Percentiles rank a stretch among this genome's conserved stretches.
phyloP scores from a whole-genome alignment of 2,888 invertebrate genomes.

The Hydroisotoma schaefferi region DNA sequence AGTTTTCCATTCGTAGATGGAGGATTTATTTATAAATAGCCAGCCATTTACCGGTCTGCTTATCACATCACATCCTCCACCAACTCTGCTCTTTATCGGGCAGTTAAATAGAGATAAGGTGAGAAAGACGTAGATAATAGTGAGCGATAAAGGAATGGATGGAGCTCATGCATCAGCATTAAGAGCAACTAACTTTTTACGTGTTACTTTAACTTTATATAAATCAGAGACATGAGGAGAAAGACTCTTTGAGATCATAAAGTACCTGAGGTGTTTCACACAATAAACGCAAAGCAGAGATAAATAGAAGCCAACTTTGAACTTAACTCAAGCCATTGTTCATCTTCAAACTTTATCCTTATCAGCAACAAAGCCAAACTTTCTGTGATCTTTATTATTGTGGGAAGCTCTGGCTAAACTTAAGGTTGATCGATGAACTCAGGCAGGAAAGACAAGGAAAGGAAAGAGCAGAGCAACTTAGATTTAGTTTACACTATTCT shows the following conservation, averaged over 20 bases:
- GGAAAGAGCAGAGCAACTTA: too few species aligned
- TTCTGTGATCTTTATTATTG: slow-evolving; percentile 1
- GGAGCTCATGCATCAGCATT: slow-evolving; percentile 1
- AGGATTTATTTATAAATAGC: neutral
- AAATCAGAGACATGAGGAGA: too few species aligned
- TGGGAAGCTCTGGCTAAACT: too few species aligned
- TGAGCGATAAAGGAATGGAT: slow-evolving; percentile 3
- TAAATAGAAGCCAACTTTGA: neutral
- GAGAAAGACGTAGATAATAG: slow-evolving; percentile 4
- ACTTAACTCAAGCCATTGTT: neutral
- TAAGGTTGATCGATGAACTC: slow-evolving; percentile 1
- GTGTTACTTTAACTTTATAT: too few species aligned
- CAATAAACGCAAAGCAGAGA: neutral
- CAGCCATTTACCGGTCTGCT: too few species aligned
- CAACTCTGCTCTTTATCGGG: neutral
- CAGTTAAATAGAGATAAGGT: slow-evolving; percentile 4
- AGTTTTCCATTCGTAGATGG: slow-evolving; percentile 1
- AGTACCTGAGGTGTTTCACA: neutral
- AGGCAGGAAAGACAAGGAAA: too few species aligned
- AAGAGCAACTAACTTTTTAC: neutral
- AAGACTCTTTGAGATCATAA: neutral
- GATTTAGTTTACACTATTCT: too few species aligned
- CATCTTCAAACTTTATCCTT: slow-evolving; percentile 3
- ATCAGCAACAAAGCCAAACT: neutral
- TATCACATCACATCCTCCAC: slow-evolving; percentile 1